Conservation (phyloP, 2,113 vertebrate genomes). For the Thinocorus orbignyianus region DNA sequence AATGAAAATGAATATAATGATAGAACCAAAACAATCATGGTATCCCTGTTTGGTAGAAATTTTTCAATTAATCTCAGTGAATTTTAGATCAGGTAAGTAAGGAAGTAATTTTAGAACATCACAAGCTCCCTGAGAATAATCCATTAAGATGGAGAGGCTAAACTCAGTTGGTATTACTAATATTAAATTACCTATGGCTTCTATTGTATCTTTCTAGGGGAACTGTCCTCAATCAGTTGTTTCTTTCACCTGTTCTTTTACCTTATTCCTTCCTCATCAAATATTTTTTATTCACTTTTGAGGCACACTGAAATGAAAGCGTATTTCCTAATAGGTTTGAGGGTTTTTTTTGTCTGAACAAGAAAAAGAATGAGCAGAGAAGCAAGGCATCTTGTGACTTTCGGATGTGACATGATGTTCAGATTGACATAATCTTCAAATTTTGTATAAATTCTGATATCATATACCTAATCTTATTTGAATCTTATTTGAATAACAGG, state of each 20-base stretch:
- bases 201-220: not conserved
- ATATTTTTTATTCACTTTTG: not conserved
- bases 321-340: not conserved
- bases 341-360: not conserved
- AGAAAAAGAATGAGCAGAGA: not conserved
- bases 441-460: not conserved
- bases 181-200: not conserved
- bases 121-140: not conserved
- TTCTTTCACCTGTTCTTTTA: not conserved
- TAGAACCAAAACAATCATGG: not conserved
- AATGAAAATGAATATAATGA: not conserved
- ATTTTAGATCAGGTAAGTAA: not conserved
- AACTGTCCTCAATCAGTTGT: not conserved
- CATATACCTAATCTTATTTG: not conserved
- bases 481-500: not conserved
- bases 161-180: not conserved
- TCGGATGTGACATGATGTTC: not conserved
- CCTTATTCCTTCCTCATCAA: not conserved
- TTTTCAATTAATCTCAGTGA: not conserved
- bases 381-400: not conserved
- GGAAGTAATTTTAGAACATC: not conserved
- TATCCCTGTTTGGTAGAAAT: not conserved
- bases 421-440: not conserved
- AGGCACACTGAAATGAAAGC: not conserved
- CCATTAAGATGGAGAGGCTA: not conserved